A percentile compares a stretch with the other conserved stretches of the same genome.
Evolutionary conservation across 1,140 invertebrate species (phyloP).

Genomic region (Bombus waltoni): DNA sequence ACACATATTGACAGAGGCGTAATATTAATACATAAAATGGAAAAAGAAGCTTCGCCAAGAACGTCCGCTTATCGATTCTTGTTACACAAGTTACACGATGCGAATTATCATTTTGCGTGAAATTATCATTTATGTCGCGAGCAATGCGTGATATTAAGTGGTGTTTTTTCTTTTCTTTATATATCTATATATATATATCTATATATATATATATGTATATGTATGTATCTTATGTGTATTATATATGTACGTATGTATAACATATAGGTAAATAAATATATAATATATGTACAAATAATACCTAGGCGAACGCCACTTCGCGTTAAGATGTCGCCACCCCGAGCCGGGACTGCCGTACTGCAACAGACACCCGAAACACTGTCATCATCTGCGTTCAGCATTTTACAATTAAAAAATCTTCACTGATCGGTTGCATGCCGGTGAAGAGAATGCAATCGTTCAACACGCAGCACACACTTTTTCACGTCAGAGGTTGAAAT

Average conservation of each 20-base stretch:
- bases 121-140: slow-evolving; percentile 18
- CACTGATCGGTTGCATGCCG: slow-evolving; percentile 57
- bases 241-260: slow-evolving; percentile 38
- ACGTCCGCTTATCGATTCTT: slow-evolving; percentile 28
- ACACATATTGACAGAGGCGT: slow-evolving; percentile 48
- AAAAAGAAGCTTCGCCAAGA: slow-evolving; percentile 31
- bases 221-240: slow-evolving; percentile 32
- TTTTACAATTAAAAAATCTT: slow-evolving; percentile 38
- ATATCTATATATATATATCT: slow-evolving; percentile 27
- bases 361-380: slow-evolving; percentile 79
- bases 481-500: slow-evolving; percentile 20
- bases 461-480: not conserved
- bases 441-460: slow-evolving; percentile 29
- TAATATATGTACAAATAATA: slow-evolving; percentile 73
- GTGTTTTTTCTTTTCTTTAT: slow-evolving; percentile 9
- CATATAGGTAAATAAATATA: slow-evolving; percentile 62
- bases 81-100: slow-evolving; percentile 14
- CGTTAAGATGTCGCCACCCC: slow-evolving; percentile 81
- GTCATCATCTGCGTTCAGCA: slow-evolving; percentile 72
- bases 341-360: slow-evolving; percentile 82
- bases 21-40: slow-evolving; percentile 52
- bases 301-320: slow-evolving; percentile 79
- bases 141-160: slow-evolving; percentile 40
- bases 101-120: slow-evolving; percentile 15
- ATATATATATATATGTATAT: slow-evolving; percentile 31